A percentile compares a stretch with the other conserved stretches of the same genome.
Evolutionary conservation across 1,140 invertebrate genomes (phyloP).

Genomic region (Brachionus paranguensis): DNA sequence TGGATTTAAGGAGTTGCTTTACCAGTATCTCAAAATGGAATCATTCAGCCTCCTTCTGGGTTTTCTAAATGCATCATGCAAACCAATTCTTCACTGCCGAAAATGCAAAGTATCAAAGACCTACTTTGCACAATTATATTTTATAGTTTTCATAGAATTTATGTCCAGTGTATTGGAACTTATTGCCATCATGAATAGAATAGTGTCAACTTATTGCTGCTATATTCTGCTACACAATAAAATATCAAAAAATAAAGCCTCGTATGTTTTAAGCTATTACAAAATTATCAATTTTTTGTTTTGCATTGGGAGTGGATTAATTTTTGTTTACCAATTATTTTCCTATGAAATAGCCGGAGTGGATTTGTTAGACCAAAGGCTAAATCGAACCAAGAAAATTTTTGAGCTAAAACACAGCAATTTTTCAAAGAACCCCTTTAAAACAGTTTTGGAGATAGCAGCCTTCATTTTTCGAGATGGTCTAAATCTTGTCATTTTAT

Average conservation of each 20-base stretch:
- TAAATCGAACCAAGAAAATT: not conserved
- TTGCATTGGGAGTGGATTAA: not conserved
- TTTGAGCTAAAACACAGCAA: not conserved
- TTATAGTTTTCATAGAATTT: not conserved
- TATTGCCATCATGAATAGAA: not conserved
- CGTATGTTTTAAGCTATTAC: not conserved
- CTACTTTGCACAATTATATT: not conserved
- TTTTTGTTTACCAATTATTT: not conserved
- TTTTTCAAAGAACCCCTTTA: not conserved
- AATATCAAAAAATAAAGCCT: not conserved
- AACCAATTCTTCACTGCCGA: not conserved
- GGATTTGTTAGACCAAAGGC: not conserved
- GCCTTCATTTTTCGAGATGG: not conserved
- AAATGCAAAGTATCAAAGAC: not conserved
- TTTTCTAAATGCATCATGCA: not conserved
- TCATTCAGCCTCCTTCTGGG: not conserved
- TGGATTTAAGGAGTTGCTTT: not conserved
- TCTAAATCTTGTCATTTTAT: not conserved
- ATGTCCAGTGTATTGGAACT: not conserved
- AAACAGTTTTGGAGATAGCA: not conserved
- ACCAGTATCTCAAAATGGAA: constrained; percentile 8
- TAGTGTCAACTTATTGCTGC: not conserved
- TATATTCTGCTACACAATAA: not conserved
- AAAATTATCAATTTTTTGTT: not conserved
- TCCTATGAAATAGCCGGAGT: not conserved